These are phyloP conservation scores for Boloria selene DNA, from an alignment of 2,888 invertebrate genomes.

Conservation along the genomic window DNA sequence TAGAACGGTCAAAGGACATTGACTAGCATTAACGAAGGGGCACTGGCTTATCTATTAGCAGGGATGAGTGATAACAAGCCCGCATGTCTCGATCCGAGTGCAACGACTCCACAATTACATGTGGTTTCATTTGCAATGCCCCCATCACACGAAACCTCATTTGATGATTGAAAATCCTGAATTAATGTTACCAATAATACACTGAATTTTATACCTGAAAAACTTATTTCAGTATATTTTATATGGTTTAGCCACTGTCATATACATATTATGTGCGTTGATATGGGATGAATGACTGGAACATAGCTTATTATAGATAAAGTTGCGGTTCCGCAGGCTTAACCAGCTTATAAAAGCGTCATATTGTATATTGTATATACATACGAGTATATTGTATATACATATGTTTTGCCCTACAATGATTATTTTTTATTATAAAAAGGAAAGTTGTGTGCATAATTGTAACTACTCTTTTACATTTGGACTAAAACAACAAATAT, in stretches of 20 bases:
- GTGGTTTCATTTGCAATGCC: constrained; percentile 60
- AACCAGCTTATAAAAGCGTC: no score
- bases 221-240: neutral
- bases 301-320: no score
- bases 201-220: neutral
- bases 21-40: constrained; percentile 41
- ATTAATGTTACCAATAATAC: neutral
- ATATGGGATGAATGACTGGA: no score
- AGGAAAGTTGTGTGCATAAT: no score
- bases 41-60: constrained; percentile 52
- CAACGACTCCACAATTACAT: constrained; percentile 47
- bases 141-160: constrained; percentile 45
- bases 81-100: constrained; percentile 53
- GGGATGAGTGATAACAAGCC: constrained; percentile 52
- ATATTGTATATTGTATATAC: no score
- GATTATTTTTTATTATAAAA: no score
- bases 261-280: no score
- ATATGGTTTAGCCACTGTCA: neutral
- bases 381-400: no score
- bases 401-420: no score
- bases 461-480: no score
- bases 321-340: no score
- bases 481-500: no score
- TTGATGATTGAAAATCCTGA: constrained; percentile 20
- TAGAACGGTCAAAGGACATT: neutral